Evolutionary conservation across 2,888 invertebrate species (phyloP).

Genomic region (Deroplatys truncata): DNA sequence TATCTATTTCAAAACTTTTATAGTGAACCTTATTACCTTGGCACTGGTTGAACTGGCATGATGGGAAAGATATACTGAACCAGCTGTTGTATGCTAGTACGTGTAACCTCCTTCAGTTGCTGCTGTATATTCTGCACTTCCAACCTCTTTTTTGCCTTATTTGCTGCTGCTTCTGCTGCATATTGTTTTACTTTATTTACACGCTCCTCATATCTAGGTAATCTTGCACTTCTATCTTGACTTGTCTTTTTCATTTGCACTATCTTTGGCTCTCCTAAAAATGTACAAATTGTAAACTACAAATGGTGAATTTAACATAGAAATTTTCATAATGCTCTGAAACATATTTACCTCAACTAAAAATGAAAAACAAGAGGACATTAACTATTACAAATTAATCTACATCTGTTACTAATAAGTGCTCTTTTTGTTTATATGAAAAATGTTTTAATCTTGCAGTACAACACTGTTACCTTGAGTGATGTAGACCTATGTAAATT

Average conservation of each 20-base stretch:
- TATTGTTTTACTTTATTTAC: constrained; percentile 57
- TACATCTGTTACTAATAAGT: too few relatives aligned
- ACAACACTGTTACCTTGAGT: too few relatives aligned
- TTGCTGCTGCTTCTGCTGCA: constrained; percentile 49
- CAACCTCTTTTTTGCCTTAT: constrained; percentile 49
- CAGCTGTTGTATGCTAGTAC: constrained; percentile 57
- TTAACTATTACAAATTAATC: too few relatives aligned
- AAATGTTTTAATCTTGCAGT: too few relatives aligned
- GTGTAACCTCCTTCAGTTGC: constrained; percentile 55
- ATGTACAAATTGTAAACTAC: constrained; percentile 29
- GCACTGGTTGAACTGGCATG: constrained; percentile 48
- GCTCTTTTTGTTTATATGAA: too few relatives aligned
- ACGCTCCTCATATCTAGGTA: constrained; percentile 59
- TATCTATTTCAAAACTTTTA: too few relatives aligned
- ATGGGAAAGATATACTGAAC: constrained; percentile 69
- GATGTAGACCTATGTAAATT: too few relatives aligned
- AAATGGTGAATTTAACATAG: too few relatives aligned
- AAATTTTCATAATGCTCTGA: too few relatives aligned
- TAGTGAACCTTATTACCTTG: constrained; percentile 40
- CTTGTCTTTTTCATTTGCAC: constrained; percentile 45
- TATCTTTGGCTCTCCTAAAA: constrained; percentile 41
- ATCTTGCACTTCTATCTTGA: constrained; percentile 42
- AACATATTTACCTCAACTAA: too few relatives aligned
- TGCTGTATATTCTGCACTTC: constrained; percentile 50
- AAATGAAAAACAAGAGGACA: too few relatives aligned